Percentiles rank a stretch among this genome's conserved stretches.
Conservation (phyloP, 2,888 invertebrate genomes). For the Leucophora obtusa region DNA sequence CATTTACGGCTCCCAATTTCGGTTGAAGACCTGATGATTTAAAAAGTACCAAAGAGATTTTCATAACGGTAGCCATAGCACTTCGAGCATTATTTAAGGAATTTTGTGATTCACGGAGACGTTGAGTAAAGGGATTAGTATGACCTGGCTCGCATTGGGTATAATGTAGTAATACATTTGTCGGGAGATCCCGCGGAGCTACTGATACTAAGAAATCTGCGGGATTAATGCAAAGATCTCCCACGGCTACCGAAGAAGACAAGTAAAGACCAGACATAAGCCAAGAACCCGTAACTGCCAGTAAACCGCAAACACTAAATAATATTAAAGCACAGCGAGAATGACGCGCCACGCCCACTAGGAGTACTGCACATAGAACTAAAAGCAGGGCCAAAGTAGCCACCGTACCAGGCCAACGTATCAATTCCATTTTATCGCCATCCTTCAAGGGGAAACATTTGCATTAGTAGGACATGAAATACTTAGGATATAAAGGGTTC, state of each 20-base stretch:
- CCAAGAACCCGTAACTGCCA: constrained; percentile 94
- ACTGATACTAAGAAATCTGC: constrained; percentile 87
- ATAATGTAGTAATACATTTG: constrained; percentile 86
- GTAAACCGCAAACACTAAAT: constrained; percentile 91
- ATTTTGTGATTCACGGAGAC: constrained; percentile 87
- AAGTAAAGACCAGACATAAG: constrained; percentile 92
- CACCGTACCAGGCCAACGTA: constrained; percentile 94
- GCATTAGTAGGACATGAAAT: too few species aligned
- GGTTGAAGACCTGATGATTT: constrained; percentile 83
- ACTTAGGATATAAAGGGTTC: too few species aligned
- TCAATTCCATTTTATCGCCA: constrained; percentile 86
- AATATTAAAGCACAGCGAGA: constrained; percentile 93
- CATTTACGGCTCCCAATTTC: constrained; percentile 86
- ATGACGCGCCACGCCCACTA: constrained; percentile 93
- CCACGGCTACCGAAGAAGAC: constrained; percentile 89
- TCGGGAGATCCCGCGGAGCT: constrained; percentile 81
- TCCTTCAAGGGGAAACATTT: constrained; percentile 78
- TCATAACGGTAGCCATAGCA: constrained; percentile 78
- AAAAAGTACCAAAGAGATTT: constrained; percentile 78
- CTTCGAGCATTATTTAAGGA: constrained; percentile 81
- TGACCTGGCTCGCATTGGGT: constrained; percentile 89
- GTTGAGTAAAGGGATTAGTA: constrained; percentile 89
- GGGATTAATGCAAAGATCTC: constrained; percentile 91
- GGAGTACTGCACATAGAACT: constrained; percentile 91
- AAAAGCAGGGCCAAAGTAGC: constrained; percentile 90